Evolutionary conservation across 2,113 vertebrate species (phyloP).

Genomic region (Mus spicilegus): DNA sequence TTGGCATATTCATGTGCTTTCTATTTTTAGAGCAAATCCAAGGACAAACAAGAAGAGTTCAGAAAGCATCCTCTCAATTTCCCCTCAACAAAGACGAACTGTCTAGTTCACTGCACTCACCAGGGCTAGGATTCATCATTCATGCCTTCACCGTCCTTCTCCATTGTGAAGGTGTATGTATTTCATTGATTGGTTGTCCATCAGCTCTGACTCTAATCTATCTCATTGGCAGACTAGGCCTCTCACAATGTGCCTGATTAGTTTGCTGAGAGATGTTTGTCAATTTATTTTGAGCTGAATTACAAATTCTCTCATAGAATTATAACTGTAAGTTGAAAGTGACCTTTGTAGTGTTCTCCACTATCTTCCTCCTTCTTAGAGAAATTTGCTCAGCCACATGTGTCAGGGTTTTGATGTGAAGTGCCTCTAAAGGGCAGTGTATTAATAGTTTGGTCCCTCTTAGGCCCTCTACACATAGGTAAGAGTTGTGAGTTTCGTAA

Average conservation of each 20-base stretch:
- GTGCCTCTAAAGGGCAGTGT: too few species aligned
- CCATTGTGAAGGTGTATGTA: constrained; percentile 93
- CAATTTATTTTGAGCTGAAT: constrained; percentile 67
- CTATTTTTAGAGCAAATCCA: constrained; percentile 60
- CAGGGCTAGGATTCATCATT: constrained; percentile 92
- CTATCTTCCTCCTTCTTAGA: neutral
- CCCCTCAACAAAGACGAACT: constrained; percentile 53
- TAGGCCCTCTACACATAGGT: too few species aligned
- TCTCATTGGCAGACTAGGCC: constrained; percentile 91
- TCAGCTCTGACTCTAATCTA: constrained; percentile 95
- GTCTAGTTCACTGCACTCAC: constrained; percentile 26
- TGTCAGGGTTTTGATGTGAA: neutral
- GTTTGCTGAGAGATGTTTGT: constrained; percentile 60
- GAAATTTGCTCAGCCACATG: neutral
- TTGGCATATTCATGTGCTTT: constrained; percentile 65
- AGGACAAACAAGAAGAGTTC: constrained; percentile 50
- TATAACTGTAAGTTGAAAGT: constrained; percentile 55
- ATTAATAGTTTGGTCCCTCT: neutral
- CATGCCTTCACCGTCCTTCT: constrained; percentile 92
- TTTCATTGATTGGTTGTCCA: constrained; percentile 93
- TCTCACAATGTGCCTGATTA: constrained; percentile 54
- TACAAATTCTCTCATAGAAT: constrained; percentile 48
- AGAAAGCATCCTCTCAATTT: constrained; percentile 31
- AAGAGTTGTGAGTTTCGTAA: too few species aligned
- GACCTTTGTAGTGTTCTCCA: constrained; percentile 51